These are phyloP conservation scores for Cotesia vestalis DNA, from an alignment of 1,140 invertebrate genomes.

Conservation along the genomic window DNA sequence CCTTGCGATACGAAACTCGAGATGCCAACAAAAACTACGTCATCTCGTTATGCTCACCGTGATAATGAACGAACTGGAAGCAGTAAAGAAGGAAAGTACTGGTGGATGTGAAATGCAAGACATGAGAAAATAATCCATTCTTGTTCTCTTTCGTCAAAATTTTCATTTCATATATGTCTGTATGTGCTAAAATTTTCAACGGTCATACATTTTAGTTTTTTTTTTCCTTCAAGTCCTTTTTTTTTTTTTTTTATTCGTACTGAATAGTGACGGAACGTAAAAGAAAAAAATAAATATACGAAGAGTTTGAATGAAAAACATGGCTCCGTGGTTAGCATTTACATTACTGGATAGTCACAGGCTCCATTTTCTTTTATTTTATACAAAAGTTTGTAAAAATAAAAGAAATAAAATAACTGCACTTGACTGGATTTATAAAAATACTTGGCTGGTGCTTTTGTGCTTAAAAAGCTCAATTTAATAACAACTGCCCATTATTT, in stretches of 20 bases:
- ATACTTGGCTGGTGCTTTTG: too few species aligned
- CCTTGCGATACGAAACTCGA: conserved; percentile 25
- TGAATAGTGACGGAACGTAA: conserved; percentile 16
- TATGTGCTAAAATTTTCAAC: not conserved
- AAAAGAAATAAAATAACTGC: too few species aligned
- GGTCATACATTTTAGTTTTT: conserved; percentile 15
- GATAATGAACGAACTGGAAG: conserved; percentile 29
- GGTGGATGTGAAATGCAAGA: conserved; percentile 13
- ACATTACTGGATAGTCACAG: not conserved
- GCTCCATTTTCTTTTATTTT: not conserved
- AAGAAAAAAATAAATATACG: conserved; percentile 12
- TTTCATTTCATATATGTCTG: not conserved
- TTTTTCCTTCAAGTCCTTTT: conserved; percentile 6
- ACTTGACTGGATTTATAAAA: too few species aligned
- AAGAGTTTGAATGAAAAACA: conserved; percentile 16
- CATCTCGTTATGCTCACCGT: conserved; percentile 34
- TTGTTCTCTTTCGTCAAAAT: conserved; percentile 24
- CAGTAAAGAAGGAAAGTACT: not conserved
- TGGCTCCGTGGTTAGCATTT: conserved; percentile 7
- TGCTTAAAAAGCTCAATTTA: too few species aligned
- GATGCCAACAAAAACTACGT: conserved; percentile 34
- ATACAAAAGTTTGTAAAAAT: not conserved
- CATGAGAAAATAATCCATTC: not conserved
- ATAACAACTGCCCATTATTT: too few species aligned
- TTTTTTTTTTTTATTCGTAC: conserved; percentile 13